Percentiles rank a stretch among this genome's conserved stretches.
Evolutionary conservation across 2,888 invertebrate species (phyloP).

Genomic region (Bimastos eiseni): DNA sequence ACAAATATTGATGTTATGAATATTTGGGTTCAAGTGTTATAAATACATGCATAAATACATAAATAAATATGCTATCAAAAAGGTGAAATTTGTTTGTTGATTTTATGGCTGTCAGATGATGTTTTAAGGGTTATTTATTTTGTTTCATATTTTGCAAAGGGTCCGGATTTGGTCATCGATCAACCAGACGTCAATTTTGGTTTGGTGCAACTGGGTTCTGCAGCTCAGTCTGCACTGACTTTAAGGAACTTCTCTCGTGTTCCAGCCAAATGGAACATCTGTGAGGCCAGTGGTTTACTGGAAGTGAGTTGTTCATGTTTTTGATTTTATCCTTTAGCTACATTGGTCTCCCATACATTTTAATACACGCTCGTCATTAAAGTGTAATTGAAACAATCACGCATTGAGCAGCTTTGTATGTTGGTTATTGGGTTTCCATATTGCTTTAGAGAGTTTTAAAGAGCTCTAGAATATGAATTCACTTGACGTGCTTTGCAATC

Average conservation of each 20-base stretch:
- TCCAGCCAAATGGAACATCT: constrained; percentile 52
- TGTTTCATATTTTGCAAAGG: constrained; percentile 46
- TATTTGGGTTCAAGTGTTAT: not conserved
- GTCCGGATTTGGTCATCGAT: constrained; percentile 57
- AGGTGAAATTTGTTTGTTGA: not conserved
- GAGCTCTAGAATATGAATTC: no score
- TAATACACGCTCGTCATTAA: no score
- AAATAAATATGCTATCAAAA: not conserved
- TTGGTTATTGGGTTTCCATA: not conserved
- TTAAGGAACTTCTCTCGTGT: constrained; percentile 55
- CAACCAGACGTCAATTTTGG: constrained; percentile 60
- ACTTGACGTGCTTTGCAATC: no score
- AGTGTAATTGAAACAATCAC: no score
- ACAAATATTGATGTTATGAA: not conserved
- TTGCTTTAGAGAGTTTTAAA: not conserved
- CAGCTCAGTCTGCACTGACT: constrained; percentile 48
- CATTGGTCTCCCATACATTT: no score
- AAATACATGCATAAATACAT: no score
- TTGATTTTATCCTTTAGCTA: no score
- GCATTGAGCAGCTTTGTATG: not conserved
- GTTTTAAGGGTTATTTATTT: not conserved
- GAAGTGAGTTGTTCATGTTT: not conserved
- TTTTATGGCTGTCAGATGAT: not conserved
- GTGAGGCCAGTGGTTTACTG: constrained; percentile 44
- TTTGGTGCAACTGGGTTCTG: constrained; percentile 55